Conservation (phyloP, 2,797 vertebrate genomes). For the Cryptoblepharus egeriae region DNA sequence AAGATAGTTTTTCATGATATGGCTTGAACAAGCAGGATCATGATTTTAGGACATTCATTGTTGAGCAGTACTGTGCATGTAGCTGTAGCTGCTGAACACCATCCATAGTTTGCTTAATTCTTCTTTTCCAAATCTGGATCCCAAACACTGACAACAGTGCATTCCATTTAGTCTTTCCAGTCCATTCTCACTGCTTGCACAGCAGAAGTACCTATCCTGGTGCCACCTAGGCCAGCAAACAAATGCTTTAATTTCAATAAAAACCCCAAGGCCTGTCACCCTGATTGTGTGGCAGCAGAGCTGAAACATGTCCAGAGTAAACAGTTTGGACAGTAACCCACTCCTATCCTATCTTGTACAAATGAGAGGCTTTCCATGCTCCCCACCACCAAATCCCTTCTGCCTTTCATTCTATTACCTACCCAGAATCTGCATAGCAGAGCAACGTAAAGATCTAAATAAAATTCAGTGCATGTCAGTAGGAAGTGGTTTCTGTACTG, state of each 20-base stretch:
- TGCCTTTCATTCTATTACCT: neutral
- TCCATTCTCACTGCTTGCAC: neutral
- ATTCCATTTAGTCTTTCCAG: no score
- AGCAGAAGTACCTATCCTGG: neutral
- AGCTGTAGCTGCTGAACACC: neutral
- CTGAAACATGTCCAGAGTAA: neutral
- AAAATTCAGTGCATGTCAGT: constrained; percentile 1
- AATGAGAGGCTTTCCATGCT: neutral
- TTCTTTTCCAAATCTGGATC: neutral
- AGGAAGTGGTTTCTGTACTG: constrained; percentile 29
- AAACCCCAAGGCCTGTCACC: neutral
- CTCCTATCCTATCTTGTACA: neutral
- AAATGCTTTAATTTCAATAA: neutral
- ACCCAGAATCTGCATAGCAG: neutral
- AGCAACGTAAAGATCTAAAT: neutral
- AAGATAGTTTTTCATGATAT: no score
- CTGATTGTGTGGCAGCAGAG: neutral
- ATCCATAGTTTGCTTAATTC: neutral
- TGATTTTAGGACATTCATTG: neutral
- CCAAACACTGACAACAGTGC: neutral
- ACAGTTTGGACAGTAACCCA: no score
- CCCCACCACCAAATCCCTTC: neutral
- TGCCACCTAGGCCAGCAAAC: neutral
- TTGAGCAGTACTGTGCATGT: neutral
- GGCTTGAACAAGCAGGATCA: no score